These are phyloP conservation scores for Ibidorhyncha struthersii DNA, from an alignment of 2,113 vertebrate genomes.

Conservation along the genomic window DNA sequence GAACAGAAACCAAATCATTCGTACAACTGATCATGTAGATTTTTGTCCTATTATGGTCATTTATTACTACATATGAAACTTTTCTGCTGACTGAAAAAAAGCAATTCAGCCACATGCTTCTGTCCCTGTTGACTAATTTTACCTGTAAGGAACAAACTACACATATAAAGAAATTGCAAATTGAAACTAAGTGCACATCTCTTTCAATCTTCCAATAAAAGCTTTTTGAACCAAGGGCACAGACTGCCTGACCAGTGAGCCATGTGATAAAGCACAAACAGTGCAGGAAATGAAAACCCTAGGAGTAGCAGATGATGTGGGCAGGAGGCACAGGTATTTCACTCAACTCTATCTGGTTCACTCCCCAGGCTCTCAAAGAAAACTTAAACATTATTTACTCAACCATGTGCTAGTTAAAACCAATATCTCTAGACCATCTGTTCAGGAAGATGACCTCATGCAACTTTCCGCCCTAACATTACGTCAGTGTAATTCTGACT, in stretches of 20 bases:
- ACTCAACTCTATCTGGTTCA: slow-evolving; percentile 68
- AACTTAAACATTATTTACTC: slow-evolving; percentile 79
- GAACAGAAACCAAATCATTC: neutral
- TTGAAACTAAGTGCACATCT: slow-evolving; percentile 9
- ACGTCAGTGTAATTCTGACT: slow-evolving; percentile 59
- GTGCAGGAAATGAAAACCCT: slow-evolving; percentile 83
- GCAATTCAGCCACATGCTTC: neutral
- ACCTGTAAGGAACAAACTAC: neutral
- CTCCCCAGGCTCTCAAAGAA: slow-evolving; percentile 76
- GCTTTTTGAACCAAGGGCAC: slow-evolving; percentile 70
- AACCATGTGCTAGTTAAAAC: slow-evolving; percentile 75
- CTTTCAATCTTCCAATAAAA: slow-evolving; percentile 22
- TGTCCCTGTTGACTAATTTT: neutral
- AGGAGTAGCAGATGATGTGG: slow-evolving; percentile 79
- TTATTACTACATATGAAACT: neutral
- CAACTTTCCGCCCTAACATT: slow-evolving; percentile 46
- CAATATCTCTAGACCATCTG: slow-evolving; percentile 80
- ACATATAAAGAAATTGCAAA: neutral
- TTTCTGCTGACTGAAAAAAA: neutral
- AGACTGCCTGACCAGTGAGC: slow-evolving; percentile 75
- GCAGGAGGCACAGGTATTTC: slow-evolving; percentile 74
- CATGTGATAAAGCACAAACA: slow-evolving; percentile 78
- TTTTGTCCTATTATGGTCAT: neutral
- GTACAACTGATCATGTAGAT: neutral
- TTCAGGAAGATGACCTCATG: slow-evolving; percentile 76